Evolutionary conservation across 2,888 invertebrate species (phyloP).

Genomic region (Hydropsyche betteni): DNA sequence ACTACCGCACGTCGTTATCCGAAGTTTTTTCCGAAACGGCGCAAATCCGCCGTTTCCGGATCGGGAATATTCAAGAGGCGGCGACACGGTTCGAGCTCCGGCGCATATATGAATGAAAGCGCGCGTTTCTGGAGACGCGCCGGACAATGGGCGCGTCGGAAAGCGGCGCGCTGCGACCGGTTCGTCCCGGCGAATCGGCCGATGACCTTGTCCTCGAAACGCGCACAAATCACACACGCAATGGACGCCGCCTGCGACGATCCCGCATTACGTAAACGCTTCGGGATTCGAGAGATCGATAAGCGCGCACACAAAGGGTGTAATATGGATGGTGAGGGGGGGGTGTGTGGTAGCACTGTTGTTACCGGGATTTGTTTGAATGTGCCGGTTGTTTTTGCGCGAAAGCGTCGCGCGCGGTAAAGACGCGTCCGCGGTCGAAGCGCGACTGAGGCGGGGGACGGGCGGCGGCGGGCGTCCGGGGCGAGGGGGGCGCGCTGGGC

Average conservation of each 20-base stretch:
- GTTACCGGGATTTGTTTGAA: no score
- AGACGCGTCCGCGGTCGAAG: constrained; percentile 21
- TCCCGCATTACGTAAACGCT: neutral
- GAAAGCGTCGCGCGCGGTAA: constrained; percentile 1
- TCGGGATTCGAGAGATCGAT: no score
- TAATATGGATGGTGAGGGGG: no score
- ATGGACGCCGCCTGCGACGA: neutral
- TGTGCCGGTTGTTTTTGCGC: neutral
- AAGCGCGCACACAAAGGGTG: neutral
- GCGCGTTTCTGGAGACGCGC: no score
- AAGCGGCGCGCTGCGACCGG: no score
- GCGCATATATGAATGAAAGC: constrained; percentile 17
- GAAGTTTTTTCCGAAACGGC: neutral
- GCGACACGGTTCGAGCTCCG: neutral
- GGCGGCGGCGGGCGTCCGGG: constrained; percentile 2
- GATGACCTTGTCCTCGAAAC: constrained; percentile 24
- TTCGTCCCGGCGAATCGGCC: neutral
- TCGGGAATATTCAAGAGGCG: no score
- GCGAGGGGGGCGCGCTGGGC: neutral
- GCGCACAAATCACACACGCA: constrained; percentile 3
- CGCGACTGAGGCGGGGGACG: constrained; percentile 19
- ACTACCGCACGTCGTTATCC: neutral
- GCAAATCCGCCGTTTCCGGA: neutral
- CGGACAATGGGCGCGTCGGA: no score
- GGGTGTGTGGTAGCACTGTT: no score